A percentile compares a stretch with the other conserved stretches of the same genome.
These are phyloP conservation scores for Cataglyphis albicans DNA, from an alignment of 2,888 invertebrate genomes.

Conservation along the genomic window DNA sequence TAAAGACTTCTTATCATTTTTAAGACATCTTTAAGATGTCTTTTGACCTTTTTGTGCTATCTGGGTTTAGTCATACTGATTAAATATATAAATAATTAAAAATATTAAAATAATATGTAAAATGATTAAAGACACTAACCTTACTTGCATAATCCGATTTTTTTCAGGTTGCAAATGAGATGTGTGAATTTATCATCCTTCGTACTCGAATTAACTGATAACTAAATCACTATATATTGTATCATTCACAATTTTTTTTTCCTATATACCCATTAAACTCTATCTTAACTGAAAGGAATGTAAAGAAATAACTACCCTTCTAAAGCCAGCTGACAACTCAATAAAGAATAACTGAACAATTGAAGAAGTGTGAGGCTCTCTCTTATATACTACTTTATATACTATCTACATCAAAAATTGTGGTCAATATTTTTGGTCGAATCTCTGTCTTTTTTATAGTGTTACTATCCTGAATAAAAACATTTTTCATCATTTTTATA, in stretches of 20 bases:
- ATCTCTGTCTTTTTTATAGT: too few relatives aligned
- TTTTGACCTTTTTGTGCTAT: not conserved
- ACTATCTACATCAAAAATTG: too few relatives aligned
- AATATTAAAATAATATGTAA: not conserved
- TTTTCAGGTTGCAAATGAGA: not conserved
- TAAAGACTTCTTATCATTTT: not conserved
- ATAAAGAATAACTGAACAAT: too few relatives aligned
- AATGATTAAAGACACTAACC: constrained; percentile 32
- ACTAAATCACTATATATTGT: not conserved
- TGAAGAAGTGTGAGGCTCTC: too few relatives aligned
- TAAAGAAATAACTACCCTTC: too few relatives aligned
- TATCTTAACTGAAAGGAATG: too few relatives aligned
- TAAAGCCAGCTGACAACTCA: too few relatives aligned
- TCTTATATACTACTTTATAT: too few relatives aligned
- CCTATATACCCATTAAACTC: too few relatives aligned
- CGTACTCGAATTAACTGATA: not conserved
- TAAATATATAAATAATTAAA: not conserved
- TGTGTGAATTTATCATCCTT: not conserved
- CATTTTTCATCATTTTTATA: too few relatives aligned
- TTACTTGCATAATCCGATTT: not conserved
- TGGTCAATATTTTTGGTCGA: too few relatives aligned
- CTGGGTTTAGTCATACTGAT: not conserved
- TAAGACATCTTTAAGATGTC: not conserved
- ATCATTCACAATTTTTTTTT: not conserved
- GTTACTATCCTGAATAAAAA: too few relatives aligned